A percentile compares a stretch with the other conserved stretches of the same genome.
Evolutionary conservation across 2,888 invertebrate species (phyloP).

Genomic region (Heliconius aoede): DNA sequence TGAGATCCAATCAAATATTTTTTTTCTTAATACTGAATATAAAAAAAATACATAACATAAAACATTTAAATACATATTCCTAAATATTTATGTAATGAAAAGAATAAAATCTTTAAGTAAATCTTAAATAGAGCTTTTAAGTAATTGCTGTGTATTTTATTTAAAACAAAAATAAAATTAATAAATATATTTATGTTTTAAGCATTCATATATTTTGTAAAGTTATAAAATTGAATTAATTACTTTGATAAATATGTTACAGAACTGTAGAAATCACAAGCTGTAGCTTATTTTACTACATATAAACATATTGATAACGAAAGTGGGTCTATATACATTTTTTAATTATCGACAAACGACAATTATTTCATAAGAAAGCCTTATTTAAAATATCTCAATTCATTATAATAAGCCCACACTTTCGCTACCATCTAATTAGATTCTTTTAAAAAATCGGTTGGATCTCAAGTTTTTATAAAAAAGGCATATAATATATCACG

Average conservation of each 20-base stretch:
- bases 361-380: background rate
- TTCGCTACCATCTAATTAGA: background rate
- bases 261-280: background rate
- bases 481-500: constrained; percentile 26
- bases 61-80: background rate
- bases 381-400: background rate
- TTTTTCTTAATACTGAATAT: constrained; percentile 12
- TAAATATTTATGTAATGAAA: background rate
- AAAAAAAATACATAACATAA: background rate
- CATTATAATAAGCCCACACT: background rate
- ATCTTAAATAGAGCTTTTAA: background rate
- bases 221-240: too few relatives aligned
- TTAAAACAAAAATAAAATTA: too few relatives aligned
- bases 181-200: too few relatives aligned
- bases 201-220: too few relatives aligned
- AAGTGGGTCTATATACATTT: background rate
- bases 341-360: background rate
- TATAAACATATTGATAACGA: background rate
- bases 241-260: background rate
- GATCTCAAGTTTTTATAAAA: background rate
- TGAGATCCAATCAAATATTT: constrained; percentile 15
- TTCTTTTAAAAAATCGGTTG: background rate
- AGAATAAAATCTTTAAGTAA: background rate
- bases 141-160: background rate
- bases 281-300: background rate